Conservation (phyloP, 2,797 vertebrate species). For the Phalloptychus januarius region DNA sequence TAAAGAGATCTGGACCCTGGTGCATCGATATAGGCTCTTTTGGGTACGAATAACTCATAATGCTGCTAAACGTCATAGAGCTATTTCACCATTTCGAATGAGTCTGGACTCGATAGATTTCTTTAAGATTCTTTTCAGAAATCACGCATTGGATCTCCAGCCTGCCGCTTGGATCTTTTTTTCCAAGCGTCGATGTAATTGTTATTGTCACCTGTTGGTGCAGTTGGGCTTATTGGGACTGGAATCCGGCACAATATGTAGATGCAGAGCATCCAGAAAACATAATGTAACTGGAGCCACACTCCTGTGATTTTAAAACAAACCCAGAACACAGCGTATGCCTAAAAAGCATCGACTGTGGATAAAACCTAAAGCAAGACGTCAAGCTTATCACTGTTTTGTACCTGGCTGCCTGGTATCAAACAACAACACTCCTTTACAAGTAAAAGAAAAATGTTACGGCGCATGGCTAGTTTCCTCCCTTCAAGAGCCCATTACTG, state of each 20-base stretch:
- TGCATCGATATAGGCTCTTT: neutral
- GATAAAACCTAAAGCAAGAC: neutral
- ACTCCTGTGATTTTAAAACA: neutral
- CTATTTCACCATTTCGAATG: neutral
- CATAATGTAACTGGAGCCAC: neutral
- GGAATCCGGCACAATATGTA: neutral
- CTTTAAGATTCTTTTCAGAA: neutral
- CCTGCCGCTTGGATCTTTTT: neutral
- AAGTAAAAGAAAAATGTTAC: conserved; percentile 36
- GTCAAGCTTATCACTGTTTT: conserved; percentile 5
- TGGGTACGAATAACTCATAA: neutral
- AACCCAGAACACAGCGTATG: neutral
- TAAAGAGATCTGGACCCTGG: neutral
- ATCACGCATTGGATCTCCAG: neutral
- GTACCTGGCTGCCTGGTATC: conserved; percentile 4
- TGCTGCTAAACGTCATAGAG: neutral
- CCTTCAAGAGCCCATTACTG: conserved; percentile 55
- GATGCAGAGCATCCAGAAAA: neutral
- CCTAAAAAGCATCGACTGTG: conserved; percentile 10
- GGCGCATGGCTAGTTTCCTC: conserved; percentile 27
- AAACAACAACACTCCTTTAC: conserved; percentile 32
- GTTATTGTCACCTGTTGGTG: neutral
- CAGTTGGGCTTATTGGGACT: neutral
- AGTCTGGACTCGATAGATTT: neutral
- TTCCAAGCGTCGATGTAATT: neutral